Base-by-base conservation (phyloP, 2,797 vertebrate species). In the Typhlichthys eigenmanni region DNA sequence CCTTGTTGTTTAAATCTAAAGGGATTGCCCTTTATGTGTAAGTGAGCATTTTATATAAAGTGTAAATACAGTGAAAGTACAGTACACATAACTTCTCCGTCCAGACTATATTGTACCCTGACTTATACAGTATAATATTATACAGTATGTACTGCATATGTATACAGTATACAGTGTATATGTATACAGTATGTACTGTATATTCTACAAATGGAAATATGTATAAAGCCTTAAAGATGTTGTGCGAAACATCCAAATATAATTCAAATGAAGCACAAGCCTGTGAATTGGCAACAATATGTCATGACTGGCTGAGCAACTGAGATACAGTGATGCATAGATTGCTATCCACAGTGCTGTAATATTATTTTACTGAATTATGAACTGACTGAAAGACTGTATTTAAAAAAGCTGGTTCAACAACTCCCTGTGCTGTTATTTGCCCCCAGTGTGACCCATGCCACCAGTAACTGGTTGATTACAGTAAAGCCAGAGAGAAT, bases 391-490 rank as follows among this genome's bases (percentile, higher is more conserved):
- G 16, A 17, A 17, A 24, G 60, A 47, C 38, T 13, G 10, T 53
- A 5, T 55, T 14, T 47, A 46, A 16, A 46, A 46, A 55, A 34
- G 1, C 5, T 19, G 50, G 17, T 55, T 47, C 54, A 62, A 59
- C 11, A 56, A 48, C 9, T 12, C 5, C 46, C 24, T 29, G 6
- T 60, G 61, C 60, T 3, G 3, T 50, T 55, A 46, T 60, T 55
- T 64, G 9, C 16, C 58, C 24, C 46, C 57, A 24, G 47, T 53
- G 43, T 57, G 19, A 45, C n/a, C 69, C 19, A 45, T 56, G 60
- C 50, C 75, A 73, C 67, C 70, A 65, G 59, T 63, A 67, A 38
- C 34, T 6, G 34, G 62, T 9, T 13, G 58, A 59, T 69, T 47
- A 53, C 57, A 56, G 65, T 50, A 45, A 45, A 19, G 24, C 50